Conservation (phyloP, 2,113 vertebrate genomes). For the Patagioenas fasciata region DNA sequence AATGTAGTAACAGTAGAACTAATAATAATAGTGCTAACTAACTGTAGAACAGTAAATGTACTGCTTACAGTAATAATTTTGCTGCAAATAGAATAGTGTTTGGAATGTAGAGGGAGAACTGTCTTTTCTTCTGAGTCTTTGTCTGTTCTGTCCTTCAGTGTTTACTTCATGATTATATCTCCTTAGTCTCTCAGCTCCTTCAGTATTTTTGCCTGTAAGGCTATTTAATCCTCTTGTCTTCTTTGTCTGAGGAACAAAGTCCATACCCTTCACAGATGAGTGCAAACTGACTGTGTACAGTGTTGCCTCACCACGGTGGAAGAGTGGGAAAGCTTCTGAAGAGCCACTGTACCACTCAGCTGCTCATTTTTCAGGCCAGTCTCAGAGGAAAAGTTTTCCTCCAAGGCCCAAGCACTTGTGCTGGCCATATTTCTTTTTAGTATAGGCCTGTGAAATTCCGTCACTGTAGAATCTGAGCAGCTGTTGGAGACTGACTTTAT, state of each 20-base stretch:
- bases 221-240: accelerated
- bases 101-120: neutral
- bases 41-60: neutral
- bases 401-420: neutral
- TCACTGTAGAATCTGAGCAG: neutral
- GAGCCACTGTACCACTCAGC: neutral
- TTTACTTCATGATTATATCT: neutral
- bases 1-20: no score
- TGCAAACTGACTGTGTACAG: neutral
- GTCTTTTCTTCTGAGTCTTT: neutral
- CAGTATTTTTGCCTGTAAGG: neutral
- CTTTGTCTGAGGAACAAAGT: neutral
- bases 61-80: neutral
- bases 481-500: neutral
- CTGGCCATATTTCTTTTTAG: neutral
- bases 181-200: neutral
- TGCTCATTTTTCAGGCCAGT: neutral
- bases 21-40: no score
- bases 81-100: neutral
- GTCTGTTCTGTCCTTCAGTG: neutral
- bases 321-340: neutral
- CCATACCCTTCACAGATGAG: accelerated
- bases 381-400: neutral
- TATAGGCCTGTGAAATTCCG: neutral
- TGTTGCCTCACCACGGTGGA: accelerated